phyloP scores from a whole-genome alignment of 2,797 vertebrate genomes.

The Mormyrops attenuatus region DNA sequence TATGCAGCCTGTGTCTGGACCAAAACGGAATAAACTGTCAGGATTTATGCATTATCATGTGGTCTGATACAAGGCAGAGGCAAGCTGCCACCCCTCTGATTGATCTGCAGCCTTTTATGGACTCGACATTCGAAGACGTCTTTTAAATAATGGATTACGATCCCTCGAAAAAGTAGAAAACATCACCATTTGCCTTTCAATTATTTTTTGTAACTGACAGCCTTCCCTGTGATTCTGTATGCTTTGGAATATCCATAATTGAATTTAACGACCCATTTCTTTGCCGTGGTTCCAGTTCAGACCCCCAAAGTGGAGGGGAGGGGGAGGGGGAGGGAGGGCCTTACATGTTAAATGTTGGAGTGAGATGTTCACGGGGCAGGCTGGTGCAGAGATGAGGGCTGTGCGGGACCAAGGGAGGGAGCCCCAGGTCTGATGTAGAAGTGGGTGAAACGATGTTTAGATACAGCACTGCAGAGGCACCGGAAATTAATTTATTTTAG shows the following conservation, averaged over 20 bases:
- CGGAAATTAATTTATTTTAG: not conserved
- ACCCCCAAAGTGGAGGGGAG: not conserved
- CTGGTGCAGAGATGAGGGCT: not conserved
- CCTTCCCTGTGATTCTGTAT: not conserved
- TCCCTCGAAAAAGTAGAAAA: not conserved
- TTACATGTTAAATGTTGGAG: not conserved
- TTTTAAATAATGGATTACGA: not conserved
- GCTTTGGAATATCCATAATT: not conserved
- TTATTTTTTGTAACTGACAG: not conserved
- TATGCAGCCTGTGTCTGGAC: not conserved
- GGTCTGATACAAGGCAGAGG: not conserved
- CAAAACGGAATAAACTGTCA: slow-evolving; percentile 5
- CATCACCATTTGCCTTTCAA: not conserved
- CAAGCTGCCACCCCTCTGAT: not conserved
- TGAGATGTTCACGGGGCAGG: not conserved
- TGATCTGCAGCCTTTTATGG: not conserved
- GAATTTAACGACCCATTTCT: not conserved
- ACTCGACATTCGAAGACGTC: not conserved
- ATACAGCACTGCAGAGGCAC: not conserved
- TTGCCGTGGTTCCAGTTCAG: not conserved
- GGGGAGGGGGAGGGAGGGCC: not conserved
- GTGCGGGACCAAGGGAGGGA: slow-evolving; percentile 29
- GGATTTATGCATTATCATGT: not conserved
- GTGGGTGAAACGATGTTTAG: not conserved
- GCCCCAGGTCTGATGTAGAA: slow-evolving; percentile 2